phyloP scores from a whole-genome alignment of 1,140 invertebrate species.

The Tetramorium simillimum region DNA sequence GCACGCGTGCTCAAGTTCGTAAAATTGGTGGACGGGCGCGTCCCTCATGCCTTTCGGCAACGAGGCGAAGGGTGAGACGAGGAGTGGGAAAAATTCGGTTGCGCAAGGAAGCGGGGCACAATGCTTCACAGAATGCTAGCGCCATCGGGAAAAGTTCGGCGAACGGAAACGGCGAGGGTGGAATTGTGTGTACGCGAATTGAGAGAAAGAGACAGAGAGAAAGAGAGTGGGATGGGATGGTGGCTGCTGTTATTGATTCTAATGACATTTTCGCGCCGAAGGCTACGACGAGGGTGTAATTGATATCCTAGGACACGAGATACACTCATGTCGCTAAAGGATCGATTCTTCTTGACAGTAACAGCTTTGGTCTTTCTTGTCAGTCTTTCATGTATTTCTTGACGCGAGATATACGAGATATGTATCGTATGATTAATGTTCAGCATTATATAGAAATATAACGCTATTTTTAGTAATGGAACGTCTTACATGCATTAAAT shows the following conservation, averaged over 20 bases:
- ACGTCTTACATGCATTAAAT: background rate
- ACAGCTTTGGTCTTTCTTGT: background rate
- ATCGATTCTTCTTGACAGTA: background rate
- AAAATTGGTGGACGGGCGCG: slow-evolving; percentile 70
- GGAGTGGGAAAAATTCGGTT: slow-evolving; percentile 74
- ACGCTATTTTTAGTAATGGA: background rate
- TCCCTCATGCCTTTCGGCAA: slow-evolving; percentile 17
- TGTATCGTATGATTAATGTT: slow-evolving; percentile 7
- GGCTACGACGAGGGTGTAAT: slow-evolving; percentile 77
- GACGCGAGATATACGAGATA: background rate
- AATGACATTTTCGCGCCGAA: slow-evolving; percentile 81
- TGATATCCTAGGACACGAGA: slow-evolving; percentile 73
- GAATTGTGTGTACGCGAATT: slow-evolving; percentile 71
- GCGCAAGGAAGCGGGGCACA: slow-evolving; percentile 67
- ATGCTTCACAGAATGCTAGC: slow-evolving; percentile 73
- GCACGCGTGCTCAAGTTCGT: slow-evolving; percentile 71
- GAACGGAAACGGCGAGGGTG: slow-evolving; percentile 76
- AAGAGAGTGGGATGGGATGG: slow-evolving; percentile 48
- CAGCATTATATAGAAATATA: background rate
- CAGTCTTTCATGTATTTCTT: background rate
- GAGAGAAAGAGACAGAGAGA: slow-evolving; percentile 66
- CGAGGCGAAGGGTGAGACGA: slow-evolving; percentile 37
- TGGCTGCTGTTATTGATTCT: slow-evolving; percentile 80
- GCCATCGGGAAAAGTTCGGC: slow-evolving; percentile 74
- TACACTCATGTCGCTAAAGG: slow-evolving; percentile 22